These are phyloP conservation scores for Tetheella fluctuosa DNA, from an alignment of 2,888 invertebrate species.

Conservation along the genomic window DNA sequence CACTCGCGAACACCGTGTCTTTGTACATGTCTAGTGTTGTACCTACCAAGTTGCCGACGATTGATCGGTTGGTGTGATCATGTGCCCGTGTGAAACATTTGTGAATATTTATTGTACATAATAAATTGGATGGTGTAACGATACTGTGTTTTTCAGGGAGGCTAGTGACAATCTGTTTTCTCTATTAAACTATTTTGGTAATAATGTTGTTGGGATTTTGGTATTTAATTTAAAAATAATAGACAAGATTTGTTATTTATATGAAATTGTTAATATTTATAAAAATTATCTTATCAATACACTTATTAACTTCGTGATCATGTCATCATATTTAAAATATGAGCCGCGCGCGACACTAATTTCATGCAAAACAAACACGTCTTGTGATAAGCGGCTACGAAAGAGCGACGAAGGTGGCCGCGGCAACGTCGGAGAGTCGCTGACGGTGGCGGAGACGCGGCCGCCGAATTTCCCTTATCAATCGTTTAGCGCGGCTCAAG, in stretches of 20 bases:
- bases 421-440: constrained; percentile 30
- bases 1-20: constrained; percentile 25
- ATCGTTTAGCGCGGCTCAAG: constrained; percentile 70
- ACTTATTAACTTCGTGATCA: constrained; percentile 64
- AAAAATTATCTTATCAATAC: not conserved
- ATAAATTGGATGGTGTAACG: not conserved
- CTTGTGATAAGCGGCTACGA: constrained; percentile 63
- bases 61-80: constrained; percentile 50
- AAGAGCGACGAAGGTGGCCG: constrained; percentile 28
- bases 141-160: constrained; percentile 4
- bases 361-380: constrained; percentile 75
- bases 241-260: too few species aligned
- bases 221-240: not conserved
- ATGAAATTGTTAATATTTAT: constrained; percentile 16
- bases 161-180: constrained; percentile 12
- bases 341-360: constrained; percentile 68
- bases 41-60: constrained; percentile 38
- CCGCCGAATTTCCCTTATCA: constrained; percentile 80
- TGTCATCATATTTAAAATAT: constrained; percentile 60
- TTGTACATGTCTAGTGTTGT: constrained; percentile 6
- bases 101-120: constrained; percentile 21
- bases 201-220: constrained; percentile 12
- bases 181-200: constrained; percentile 15
- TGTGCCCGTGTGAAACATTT: constrained; percentile 50
- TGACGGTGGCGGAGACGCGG: constrained; percentile 28